phyloP scores from a whole-genome alignment of 2,888 invertebrate genomes.

The Adineta ricciae region DNA sequence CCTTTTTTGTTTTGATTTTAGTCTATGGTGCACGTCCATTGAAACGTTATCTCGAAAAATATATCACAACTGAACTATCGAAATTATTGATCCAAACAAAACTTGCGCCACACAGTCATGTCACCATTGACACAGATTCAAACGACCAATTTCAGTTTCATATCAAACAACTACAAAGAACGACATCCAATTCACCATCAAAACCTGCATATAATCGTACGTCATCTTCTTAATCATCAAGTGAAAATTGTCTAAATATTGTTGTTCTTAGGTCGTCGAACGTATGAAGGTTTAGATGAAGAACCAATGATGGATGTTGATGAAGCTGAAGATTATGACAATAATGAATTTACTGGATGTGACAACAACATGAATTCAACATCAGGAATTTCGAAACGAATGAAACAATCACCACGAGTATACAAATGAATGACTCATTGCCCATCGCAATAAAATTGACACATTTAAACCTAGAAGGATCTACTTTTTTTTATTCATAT shows the following conservation, averaged over 20 bases:
- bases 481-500: too few species aligned
- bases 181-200: not conserved
- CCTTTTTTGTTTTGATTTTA: not conserved
- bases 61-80: constrained; percentile 5
- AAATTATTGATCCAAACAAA: not conserved
- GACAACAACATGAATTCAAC: too few species aligned
- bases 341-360: not conserved
- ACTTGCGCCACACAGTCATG: not conserved
- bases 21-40: constrained; percentile 28
- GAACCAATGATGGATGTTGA: constrained; percentile 2
- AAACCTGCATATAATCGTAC: not conserved
- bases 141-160: not conserved
- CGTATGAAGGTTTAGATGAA: constrained; percentile 19
- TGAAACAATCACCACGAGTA: not conserved
- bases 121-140: not conserved
- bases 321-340: not conserved
- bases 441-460: not conserved
- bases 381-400: not conserved
- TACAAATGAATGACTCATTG: not conserved
- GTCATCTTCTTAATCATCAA: not conserved
- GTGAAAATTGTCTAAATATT: too few species aligned
- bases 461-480: not conserved
- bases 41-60: constrained; percentile 1
- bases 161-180: not conserved
- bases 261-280: not conserved